Conservation (phyloP, 1,140 invertebrate species). For the Bombus difficillimus region DNA sequence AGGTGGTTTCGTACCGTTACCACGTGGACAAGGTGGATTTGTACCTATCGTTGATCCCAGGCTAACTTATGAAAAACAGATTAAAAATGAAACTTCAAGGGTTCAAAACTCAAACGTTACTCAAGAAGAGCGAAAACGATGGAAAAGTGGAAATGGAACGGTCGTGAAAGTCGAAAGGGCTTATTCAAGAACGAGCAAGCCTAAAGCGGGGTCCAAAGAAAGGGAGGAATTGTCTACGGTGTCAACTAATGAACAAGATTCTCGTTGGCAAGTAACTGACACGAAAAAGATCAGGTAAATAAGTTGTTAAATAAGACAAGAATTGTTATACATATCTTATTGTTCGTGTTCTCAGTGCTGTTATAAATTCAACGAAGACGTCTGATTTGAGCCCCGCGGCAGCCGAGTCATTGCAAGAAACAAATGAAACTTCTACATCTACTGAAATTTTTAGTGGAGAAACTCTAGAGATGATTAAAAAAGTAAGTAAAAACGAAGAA, state of each 20-base stretch:
- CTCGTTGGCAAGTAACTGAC: slow-evolving; percentile 16
- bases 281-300: slow-evolving; percentile 36
- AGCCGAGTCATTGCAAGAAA: slow-evolving; percentile 61
- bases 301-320: background rate
- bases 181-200: slow-evolving; percentile 44
- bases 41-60: slow-evolving; percentile 86
- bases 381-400: slow-evolving; percentile 34
- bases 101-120: slow-evolving; percentile 39
- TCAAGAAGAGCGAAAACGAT: slow-evolving; percentile 58
- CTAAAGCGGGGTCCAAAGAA: slow-evolving; percentile 39
- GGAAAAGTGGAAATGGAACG: slow-evolving; percentile 70
- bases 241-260: slow-evolving; percentile 54
- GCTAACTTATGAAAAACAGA: slow-evolving; percentile 46
- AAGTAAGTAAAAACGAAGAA: slow-evolving; percentile 48
- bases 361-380: slow-evolving; percentile 29
- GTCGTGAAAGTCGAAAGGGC: slow-evolving; percentile 71
- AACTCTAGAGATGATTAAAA: slow-evolving; percentile 60
- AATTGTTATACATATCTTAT: background rate
- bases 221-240: slow-evolving; percentile 60
- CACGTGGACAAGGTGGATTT: slow-evolving; percentile 87
- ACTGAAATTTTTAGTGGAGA: slow-evolving; percentile 66
- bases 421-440: slow-evolving; percentile 68
- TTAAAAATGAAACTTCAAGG: slow-evolving; percentile 38
- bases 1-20: slow-evolving; percentile 89
- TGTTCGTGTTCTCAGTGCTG: background rate